Evolutionary conservation across 2,888 invertebrate species (phyloP), one percentile per base, ranked within the genome.

Genomic region (Hypsopygia costalis): DNA sequence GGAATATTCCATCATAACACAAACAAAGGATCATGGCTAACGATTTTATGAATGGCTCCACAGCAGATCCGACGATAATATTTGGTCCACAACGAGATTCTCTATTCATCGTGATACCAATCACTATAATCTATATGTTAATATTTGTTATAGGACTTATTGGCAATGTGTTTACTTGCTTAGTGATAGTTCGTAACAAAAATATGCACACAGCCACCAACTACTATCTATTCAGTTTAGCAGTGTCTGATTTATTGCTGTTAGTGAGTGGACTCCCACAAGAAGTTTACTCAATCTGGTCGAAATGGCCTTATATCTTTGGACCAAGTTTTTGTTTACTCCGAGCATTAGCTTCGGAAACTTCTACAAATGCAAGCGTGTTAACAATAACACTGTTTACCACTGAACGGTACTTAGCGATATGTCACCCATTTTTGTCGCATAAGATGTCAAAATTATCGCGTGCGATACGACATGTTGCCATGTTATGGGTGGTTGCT

Each of bases 381-480:
- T 70, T 94, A 33, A 94, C 93, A 1, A 96, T 97, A 49, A 95
- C 95, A 0, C 92, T 95, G 9, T 97, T 97, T 74, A 97, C 96
- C 0, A 91, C 94, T 28, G 97, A 97, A 70, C 89, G 92, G 43
- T 92, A 92, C 52, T 74, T 92, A 44, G 92, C 92, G 6, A 92
- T 92, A 46, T 92, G 92, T 51, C 91, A 92, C 55, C 92, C 92
- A 1, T 92, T 92, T 55, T 69, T 91, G 25, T 91, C 91, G 3
- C 97, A 97, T 68, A 95, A 95, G 46, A 94, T 96, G 93, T 96
- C 97, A 3, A 96, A 96, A 62, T 81, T 97, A 29, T 94, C 95
- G 9, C 90, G 98, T 21, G 97, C 96, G 6, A 90, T 95, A 41
- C 94, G 94, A 66, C 92, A 95, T 57, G 95, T 98, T 29, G 73